Percentiles rank a stretch among this genome's conserved stretches.
phyloP scores from a whole-genome alignment of 2,888 invertebrate genomes.

The Galeruca laticollis region DNA sequence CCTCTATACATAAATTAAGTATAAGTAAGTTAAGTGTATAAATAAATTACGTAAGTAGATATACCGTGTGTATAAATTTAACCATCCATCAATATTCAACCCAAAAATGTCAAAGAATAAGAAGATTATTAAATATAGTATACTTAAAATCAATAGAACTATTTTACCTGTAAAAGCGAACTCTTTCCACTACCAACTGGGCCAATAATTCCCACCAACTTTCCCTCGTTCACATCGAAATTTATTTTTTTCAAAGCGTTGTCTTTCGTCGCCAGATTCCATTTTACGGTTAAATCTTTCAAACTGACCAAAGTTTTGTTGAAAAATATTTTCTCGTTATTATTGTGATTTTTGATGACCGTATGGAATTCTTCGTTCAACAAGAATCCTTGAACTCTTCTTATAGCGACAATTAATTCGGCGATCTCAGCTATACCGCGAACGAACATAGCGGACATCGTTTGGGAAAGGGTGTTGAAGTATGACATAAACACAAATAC shows the following conservation, averaged over 20 bases:
- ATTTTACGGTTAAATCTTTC: constrained; percentile 61
- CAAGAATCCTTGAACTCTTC: constrained; percentile 64
- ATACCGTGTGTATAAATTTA: no score
- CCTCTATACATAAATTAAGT: no score
- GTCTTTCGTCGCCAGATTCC: constrained; percentile 60
- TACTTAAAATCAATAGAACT: no score
- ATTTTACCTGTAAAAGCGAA: constrained; percentile 77
- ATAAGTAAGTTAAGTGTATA: no score
- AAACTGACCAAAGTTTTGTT: constrained; percentile 55
- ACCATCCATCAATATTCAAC: no score
- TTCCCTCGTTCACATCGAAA: constrained; percentile 56
- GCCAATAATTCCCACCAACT: constrained; percentile 70
- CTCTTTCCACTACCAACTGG: constrained; percentile 75
- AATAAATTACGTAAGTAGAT: no score
- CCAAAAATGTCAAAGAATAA: no score
- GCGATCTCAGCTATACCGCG: constrained; percentile 67
- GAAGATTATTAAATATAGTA: no score
- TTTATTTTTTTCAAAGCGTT: constrained; percentile 59
- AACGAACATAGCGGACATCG: constrained; percentile 72
- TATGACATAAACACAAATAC: constrained; percentile 72
- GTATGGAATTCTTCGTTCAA: constrained; percentile 59
- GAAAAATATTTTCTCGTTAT: constrained; percentile 50
- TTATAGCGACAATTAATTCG: constrained; percentile 66
- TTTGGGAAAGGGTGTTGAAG: constrained; percentile 70
- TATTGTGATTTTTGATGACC: constrained; percentile 47